A percentile compares a stretch with the other conserved stretches of the same genome.
Conservation (phyloP, 2,797 vertebrate genomes). For the Amphiprion clarkii region DNA sequence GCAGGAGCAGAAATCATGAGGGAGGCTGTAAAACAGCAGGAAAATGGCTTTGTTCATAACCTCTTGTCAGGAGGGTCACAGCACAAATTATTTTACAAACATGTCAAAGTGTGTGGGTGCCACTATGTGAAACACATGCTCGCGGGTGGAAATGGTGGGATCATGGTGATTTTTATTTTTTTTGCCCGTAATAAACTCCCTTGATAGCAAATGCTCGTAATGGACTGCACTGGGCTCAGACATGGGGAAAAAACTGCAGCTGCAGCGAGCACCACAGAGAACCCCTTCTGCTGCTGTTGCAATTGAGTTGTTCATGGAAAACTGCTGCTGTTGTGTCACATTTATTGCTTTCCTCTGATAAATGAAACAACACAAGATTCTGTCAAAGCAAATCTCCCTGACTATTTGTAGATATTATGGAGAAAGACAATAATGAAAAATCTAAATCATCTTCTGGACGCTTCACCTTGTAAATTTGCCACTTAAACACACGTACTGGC, state of each 20-base stretch:
- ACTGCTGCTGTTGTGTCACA: slow-evolving; percentile 39
- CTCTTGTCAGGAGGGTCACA: slow-evolving; percentile 50
- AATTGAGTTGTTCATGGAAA: slow-evolving; percentile 54
- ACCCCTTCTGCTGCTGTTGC: slow-evolving; percentile 22
- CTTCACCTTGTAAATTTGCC: slow-evolving; percentile 12
- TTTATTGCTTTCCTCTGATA: slow-evolving; percentile 32
- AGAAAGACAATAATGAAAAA: slow-evolving; percentile 45
- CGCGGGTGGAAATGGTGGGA: slow-evolving; percentile 17
- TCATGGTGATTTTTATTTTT: slow-evolving; percentile 18
- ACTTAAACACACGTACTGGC: background rate
- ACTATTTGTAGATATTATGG: slow-evolving; percentile 41
- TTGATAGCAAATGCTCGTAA: slow-evolving; percentile 42
- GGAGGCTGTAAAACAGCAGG: slow-evolving; percentile 58
- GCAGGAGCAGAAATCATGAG: slow-evolving; percentile 43
- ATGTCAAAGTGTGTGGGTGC: slow-evolving; percentile 24
- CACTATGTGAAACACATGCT: slow-evolving; percentile 33
- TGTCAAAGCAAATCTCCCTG: slow-evolving; percentile 18
- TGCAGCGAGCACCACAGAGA: slow-evolving; percentile 22
- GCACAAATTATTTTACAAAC: slow-evolving; percentile 50
- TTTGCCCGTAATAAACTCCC: slow-evolving; percentile 51
- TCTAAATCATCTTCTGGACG: slow-evolving; percentile 29
- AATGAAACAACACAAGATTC: slow-evolving; percentile 32
- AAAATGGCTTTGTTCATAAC: slow-evolving; percentile 54
- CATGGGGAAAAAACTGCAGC: slow-evolving; percentile 23
- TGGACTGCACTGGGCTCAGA: slow-evolving; percentile 44